These are phyloP conservation scores for Apis dorsata DNA, from an alignment of 1,140 invertebrate species.

Conservation along the genomic window DNA sequence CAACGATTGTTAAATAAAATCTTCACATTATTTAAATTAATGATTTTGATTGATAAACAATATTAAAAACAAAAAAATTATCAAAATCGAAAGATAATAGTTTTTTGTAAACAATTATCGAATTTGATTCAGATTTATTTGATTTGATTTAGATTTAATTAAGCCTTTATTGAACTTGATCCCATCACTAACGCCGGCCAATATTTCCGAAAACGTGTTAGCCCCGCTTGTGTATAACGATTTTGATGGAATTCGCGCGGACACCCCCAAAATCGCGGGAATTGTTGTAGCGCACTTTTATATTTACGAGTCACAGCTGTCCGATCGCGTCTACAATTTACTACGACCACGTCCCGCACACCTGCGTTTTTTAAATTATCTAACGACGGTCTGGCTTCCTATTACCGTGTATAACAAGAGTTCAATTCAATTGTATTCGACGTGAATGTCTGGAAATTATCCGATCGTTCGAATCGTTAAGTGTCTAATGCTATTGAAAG, in stretches of 20 bases:
- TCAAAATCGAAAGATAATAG: no score
- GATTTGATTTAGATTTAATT: no score
- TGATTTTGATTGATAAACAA: no score
- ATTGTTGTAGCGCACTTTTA: constrained; percentile 36
- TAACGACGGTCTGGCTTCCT: background rate
- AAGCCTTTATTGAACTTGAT: no score
- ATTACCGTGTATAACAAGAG: constrained; percentile 31
- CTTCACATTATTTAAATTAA: no score
- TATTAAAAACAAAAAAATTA: no score
- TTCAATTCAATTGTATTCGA: background rate
- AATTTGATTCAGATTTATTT: no score
- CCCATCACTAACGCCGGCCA: constrained; percentile 1
- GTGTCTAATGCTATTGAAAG: background rate
- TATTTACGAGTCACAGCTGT: constrained; percentile 53
- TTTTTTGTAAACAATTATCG: no score
- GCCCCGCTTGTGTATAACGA: constrained; percentile 54
- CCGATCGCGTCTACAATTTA: constrained; percentile 48
- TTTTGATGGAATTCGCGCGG: constrained; percentile 60
- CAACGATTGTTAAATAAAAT: no score
- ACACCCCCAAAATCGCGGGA: constrained; percentile 4
- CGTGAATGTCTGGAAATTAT: no score
- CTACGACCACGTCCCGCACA: constrained; percentile 36
- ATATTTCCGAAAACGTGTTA: background rate
- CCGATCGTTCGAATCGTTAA: no score
- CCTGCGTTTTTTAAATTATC: constrained; percentile 47